Base-by-base conservation (phyloP, 2,797 vertebrate species). In the Acridotheres tristis region DNA sequence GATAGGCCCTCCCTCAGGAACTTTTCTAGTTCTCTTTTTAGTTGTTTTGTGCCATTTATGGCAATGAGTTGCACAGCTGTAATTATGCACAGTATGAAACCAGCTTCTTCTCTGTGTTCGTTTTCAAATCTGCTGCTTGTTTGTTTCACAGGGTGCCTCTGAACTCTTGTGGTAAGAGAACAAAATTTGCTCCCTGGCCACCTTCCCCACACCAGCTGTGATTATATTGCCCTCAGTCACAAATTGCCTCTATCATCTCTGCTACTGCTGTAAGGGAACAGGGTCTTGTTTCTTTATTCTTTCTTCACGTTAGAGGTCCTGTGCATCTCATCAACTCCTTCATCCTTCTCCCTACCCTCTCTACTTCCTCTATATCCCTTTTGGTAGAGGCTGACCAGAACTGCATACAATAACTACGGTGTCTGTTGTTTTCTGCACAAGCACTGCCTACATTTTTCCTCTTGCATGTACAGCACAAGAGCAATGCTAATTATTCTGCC, bases 31-130 rank as follows among this genome's bases (percentile, higher is more conserved):
- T 25, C 53, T 9, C 40, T 87, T 68, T 88, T 95, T 48, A 72
- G 68, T 71, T 94, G 45, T 58, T 85, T 91, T 95, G 87, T 77
- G 76, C 85, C 92, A 61, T 94, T 85, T 94, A 77, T 65, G 57
- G 81, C 75, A 91, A 54, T 23, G 72, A 91, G 38, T 71, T 90
- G n/a, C 62, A 45, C 69, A 65, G 80, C 55, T 93, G 71, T 79
- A 84, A 81, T 86, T 88, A 93, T 10, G 34, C 65, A 75, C 57
- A 65, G 25, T 68, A 61, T 68, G 75, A 85, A 91, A 74, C 12
- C 72, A 67, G 27, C 42, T 88, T n/a, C 50, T 91, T 85, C 45
- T 73, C 65, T 54, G 7, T 74, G 53, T 50, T 89, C 27, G 25
- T 89, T 89, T 94, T 85, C 85, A 50, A 74, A 67, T 87, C 68